Percentiles rank a stretch among this genome's conserved stretches.
These are phyloP conservation scores for Cirrhinus molitorella DNA, from an alignment of 2,797 vertebrate genomes.

Conservation along the genomic window DNA sequence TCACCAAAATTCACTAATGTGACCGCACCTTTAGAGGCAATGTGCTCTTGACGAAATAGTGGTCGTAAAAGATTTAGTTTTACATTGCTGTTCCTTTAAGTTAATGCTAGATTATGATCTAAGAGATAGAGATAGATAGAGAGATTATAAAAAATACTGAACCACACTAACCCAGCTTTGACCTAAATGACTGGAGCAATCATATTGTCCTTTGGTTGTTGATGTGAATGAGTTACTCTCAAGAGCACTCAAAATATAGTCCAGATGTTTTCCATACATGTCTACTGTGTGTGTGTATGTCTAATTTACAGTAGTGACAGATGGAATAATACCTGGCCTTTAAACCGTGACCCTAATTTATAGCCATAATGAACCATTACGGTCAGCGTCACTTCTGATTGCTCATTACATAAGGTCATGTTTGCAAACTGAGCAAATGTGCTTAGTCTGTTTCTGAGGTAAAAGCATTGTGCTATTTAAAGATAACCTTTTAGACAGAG, in stretches of 20 bases:
- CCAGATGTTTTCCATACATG: not conserved
- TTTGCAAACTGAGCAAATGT: not conserved
- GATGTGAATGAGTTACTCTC: not conserved
- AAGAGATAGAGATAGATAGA: not conserved
- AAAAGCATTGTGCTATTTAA: conserved; percentile 49
- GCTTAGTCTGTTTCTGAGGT: conserved; percentile 5
- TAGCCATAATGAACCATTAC: conserved; percentile 6
- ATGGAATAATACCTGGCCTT: not conserved
- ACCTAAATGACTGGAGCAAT: not conserved
- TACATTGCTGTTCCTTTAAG: not conserved
- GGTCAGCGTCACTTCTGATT: conserved; percentile 18
- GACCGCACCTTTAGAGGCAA: not conserved
- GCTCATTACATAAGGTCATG: conserved; percentile 41
- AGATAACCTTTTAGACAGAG: conserved; percentile 1
- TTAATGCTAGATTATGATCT: not conserved
- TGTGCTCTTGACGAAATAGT: not conserved
- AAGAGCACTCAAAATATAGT: not conserved
- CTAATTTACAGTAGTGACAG: not conserved
- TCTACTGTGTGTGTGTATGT: not conserved
- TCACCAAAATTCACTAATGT: not conserved
- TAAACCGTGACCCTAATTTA: conserved; percentile 12
- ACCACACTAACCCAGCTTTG: not conserved
- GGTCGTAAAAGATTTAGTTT: not conserved
- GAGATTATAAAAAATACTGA: not conserved
- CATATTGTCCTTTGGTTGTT: not conserved